Evolutionary conservation across 2,888 invertebrate species (phyloP).

Genomic region (Synergus gifuensis): DNA sequence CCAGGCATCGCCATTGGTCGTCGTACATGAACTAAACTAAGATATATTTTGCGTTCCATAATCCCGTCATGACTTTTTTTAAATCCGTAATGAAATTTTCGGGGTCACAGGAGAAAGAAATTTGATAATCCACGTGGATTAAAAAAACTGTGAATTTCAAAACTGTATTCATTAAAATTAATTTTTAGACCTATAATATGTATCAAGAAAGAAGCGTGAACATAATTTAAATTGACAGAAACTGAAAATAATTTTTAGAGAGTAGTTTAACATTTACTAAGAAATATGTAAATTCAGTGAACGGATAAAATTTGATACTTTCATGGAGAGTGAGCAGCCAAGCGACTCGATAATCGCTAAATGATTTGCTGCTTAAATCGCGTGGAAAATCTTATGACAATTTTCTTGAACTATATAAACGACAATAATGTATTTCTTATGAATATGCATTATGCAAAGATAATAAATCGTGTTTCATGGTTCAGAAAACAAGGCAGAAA

Average conservation of each 20-base stretch:
- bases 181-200: too few relatives aligned
- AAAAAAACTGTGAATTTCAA: conserved; percentile 3
- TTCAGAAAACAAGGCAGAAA: neutral
- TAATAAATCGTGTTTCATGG: neutral
- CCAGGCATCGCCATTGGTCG: conserved; percentile 15
- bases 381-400: conserved; percentile 12
- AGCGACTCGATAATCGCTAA: neutral
- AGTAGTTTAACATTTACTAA: neutral
- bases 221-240: neutral
- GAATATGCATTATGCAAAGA: neutral
- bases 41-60: conserved; percentile 45
- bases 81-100: neutral
- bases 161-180: neutral
- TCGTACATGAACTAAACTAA: conserved; percentile 30
- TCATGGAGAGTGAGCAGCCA: conserved; percentile 7
- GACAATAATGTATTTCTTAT: neutral
- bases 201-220: neutral
- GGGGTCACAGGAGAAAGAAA: neutral
- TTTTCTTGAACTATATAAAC: conserved; percentile 10
- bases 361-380: conserved; percentile 30
- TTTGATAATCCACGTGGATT: neutral
- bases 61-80: conserved; percentile 9
- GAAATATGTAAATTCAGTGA: conserved; percentile 15
- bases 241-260: neutral
- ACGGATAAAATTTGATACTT: neutral